Evolutionary conservation across 2,113 vertebrate species (phyloP).

Genomic region (Myrmophylax atrothorax): DNA sequence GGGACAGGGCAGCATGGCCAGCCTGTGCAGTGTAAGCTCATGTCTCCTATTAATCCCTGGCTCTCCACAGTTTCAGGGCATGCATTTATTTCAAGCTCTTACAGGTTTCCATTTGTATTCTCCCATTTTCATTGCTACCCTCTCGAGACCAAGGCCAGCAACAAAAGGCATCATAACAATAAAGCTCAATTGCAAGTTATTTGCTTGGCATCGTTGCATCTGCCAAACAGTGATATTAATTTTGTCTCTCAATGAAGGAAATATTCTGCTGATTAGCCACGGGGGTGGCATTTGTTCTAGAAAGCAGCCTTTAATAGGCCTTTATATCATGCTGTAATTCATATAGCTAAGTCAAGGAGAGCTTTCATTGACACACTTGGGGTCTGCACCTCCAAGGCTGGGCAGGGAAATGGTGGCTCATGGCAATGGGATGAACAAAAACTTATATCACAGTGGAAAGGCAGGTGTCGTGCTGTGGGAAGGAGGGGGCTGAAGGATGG

Average conservation of each 20-base stretch:
- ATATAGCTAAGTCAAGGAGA: background rate
- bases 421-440: fast-evolving
- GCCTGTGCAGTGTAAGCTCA: fast-evolving
- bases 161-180: background rate
- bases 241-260: conserved; percentile 29
- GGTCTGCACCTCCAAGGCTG: background rate
- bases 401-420: fast-evolving
- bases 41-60: background rate
- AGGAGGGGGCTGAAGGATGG: background rate
- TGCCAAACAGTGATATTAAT: conserved; percentile 37
- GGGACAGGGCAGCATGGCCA: background rate
- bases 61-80: background rate
- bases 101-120: background rate
- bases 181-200: conserved; percentile 10
- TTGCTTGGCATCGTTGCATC: background rate
- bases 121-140: background rate
- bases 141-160: background rate
- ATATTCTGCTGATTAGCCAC: conserved; percentile 31
- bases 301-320: conserved; percentile 21
- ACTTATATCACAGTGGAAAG: fast-evolving
- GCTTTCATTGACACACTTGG: fast-evolving
- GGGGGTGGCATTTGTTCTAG: conserved; percentile 39
- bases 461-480: background rate
- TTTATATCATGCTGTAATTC: background rate
- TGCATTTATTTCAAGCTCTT: background rate